Evolutionary conservation across 1,140 invertebrate species (phyloP), one percentile per base, ranked within the genome.

Genomic region (Hyphantria cunea): DNA sequence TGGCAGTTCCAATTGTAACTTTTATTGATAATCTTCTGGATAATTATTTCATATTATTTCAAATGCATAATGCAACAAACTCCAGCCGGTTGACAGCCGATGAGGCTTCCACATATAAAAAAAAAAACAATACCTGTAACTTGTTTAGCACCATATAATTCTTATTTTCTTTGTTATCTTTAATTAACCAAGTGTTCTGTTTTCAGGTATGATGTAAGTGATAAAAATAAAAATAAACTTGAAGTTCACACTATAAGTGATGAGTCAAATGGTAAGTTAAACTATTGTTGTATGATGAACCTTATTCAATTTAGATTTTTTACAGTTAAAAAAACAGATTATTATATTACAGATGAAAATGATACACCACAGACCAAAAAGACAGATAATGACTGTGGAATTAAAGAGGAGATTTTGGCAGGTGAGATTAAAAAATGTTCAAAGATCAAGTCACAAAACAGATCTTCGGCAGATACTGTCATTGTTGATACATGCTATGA

Each of bases 391-490:
- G 51, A 14, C n/a, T 39, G 64, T 33, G 14, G 10, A 2, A 70
- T 72, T 63, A 68, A 74, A 68, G 66, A 41, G 55, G 75, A 68
- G 44, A 64, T 70, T 58, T 41, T 33, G 41, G 41, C 81, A 86
- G 85, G 79, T 88, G 85, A 87, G 82, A 71, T 74, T 51, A 56
- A 48, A 56, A 70, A 68, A 60, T 62, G 53, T 76, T 75, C 78
- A 70, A 71, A 80, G 62, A 64, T 72, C 48, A 3, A 49, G 66
- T 15, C 63, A 31, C 58, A 67, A 73, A 66, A 68, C 64, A 86
- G 83, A 77, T 76, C 76, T 62, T 88, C 87, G 32, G 78, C 75
- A 68, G 87, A 90, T 13, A 89, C 83, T 65, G 52, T 85, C 52
- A 70, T 89, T 37, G 60, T 86, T 56, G 82, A 83, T 41, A 72